A percentile compares a stretch with the other conserved stretches of the same genome.
phyloP scores from a whole-genome alignment of 2,113 vertebrate genomes.

The Saguinus imperator region DNA sequence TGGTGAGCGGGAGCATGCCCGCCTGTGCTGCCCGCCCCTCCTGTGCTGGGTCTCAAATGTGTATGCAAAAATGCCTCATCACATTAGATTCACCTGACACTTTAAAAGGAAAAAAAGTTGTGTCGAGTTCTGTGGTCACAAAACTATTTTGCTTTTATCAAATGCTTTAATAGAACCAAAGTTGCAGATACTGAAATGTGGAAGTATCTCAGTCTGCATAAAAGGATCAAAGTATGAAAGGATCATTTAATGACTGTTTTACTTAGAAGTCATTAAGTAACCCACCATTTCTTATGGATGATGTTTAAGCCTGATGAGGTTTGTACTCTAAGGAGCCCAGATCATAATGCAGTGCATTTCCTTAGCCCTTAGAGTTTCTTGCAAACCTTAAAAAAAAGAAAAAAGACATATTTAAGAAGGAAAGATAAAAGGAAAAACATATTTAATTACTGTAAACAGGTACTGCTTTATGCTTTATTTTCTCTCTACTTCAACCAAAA shows the following conservation, averaged over 20 bases:
- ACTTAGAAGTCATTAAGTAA: slow-evolving; percentile 9
- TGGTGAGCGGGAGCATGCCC: neutral
- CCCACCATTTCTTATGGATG: neutral
- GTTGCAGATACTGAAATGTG: slow-evolving; percentile 63
- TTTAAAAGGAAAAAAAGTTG: neutral
- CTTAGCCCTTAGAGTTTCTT: slow-evolving; percentile 17
- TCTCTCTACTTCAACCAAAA: slow-evolving; percentile 47
- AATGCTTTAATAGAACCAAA: slow-evolving; percentile 74
- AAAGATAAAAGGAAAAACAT: neutral
- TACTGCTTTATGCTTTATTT: slow-evolving; percentile 41
- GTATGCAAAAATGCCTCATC: neutral
- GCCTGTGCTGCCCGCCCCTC: neutral
- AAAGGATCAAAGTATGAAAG: slow-evolving; percentile 1
- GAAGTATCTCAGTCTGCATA: slow-evolving; percentile 37
- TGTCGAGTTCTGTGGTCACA: neutral
- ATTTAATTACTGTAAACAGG: neutral
- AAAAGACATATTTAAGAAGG: neutral
- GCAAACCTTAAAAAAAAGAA: neutral
- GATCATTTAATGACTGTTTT: slow-evolving; percentile 27
- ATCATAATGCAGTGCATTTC: neutral
- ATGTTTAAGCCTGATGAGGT: neutral
- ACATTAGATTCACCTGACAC: neutral
- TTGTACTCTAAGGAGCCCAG: neutral
- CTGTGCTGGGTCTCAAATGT: neutral
- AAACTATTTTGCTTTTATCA: slow-evolving; percentile 52